These are phyloP conservation scores for Protophormia terraenovae DNA, from an alignment of 2,888 invertebrate species.

Conservation along the genomic window DNA sequence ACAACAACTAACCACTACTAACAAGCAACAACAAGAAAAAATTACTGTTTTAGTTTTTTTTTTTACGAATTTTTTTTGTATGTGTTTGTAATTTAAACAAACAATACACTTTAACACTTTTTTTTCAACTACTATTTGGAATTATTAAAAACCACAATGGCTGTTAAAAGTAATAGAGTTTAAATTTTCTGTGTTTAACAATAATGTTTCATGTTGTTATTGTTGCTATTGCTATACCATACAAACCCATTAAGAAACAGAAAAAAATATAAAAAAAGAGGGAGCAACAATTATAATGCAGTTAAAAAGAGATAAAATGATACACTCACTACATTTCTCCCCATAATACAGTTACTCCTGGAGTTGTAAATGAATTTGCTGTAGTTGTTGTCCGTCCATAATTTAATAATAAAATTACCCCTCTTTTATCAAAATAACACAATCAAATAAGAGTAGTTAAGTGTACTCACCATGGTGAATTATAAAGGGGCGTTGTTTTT, in stretches of 20 bases:
- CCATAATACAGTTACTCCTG: background rate
- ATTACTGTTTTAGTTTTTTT: background rate
- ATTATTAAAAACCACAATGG: slow-evolving; percentile 71
- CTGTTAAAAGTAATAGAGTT: slow-evolving; percentile 60
- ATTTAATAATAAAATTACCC: slow-evolving; percentile 12
- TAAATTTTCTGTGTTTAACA: slow-evolving; percentile 29
- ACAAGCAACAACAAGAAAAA: background rate
- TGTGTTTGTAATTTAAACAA: slow-evolving; percentile 9
- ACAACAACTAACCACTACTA: background rate
- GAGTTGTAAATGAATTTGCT: slow-evolving; percentile 10
- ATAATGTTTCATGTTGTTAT: slow-evolving; percentile 4
- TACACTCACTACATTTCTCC: background rate
- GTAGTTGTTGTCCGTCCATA: slow-evolving; percentile 1
- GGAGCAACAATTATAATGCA: slow-evolving; percentile 38
- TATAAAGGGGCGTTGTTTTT: slow-evolving; percentile 43
- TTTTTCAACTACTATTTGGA: slow-evolving; percentile 58
- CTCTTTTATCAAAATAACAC: background rate
- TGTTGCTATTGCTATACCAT: slow-evolving; percentile 1
- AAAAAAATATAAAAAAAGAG: background rate
- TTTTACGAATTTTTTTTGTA: background rate
- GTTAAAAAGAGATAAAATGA: slow-evolving; percentile 64
- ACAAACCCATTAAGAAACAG: background rate
- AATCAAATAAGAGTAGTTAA: background rate
- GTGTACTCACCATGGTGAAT: background rate
- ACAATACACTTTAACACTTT: slow-evolving; percentile 40